Conservation (phyloP, 2,113 vertebrate genomes). For the Calyptommatus sinebrachiatus region DNA sequence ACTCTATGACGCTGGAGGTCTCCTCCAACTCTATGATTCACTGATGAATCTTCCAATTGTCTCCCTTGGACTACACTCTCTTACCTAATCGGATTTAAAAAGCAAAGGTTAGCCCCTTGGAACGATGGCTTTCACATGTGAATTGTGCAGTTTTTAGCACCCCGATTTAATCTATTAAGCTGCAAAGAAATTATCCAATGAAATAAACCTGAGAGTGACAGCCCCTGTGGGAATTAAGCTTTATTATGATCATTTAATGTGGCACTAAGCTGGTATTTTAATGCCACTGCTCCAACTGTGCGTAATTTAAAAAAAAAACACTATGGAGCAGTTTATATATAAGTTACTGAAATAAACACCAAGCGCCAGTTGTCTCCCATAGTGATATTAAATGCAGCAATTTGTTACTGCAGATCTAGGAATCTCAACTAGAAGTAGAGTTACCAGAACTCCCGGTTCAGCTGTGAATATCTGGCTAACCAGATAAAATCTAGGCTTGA, state of each 20-base stretch:
- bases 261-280: neutral
- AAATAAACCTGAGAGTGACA: neutral
- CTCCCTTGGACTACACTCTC: too few species aligned
- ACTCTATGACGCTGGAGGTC: too few species aligned
- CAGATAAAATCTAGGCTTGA: too few species aligned
- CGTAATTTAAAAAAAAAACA: too few species aligned
- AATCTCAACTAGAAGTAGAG: neutral
- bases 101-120: neutral
- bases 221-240: neutral
- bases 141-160: neutral
- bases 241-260: neutral
- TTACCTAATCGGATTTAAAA: too few species aligned
- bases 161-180: neutral
- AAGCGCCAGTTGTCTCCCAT: neutral
- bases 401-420: neutral
- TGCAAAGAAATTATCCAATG: neutral
- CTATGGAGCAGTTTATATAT: neutral
- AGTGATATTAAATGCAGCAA: fast-evolving
- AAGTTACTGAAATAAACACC: neutral
- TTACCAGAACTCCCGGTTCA: too few species aligned
- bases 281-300: neutral
- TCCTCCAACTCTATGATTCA: too few species aligned
- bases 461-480: too few species aligned
- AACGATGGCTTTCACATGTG: neutral
- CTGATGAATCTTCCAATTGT: too few species aligned